Conservation (phyloP, 2,888 invertebrate genomes). For the Amiota mariae region DNA sequence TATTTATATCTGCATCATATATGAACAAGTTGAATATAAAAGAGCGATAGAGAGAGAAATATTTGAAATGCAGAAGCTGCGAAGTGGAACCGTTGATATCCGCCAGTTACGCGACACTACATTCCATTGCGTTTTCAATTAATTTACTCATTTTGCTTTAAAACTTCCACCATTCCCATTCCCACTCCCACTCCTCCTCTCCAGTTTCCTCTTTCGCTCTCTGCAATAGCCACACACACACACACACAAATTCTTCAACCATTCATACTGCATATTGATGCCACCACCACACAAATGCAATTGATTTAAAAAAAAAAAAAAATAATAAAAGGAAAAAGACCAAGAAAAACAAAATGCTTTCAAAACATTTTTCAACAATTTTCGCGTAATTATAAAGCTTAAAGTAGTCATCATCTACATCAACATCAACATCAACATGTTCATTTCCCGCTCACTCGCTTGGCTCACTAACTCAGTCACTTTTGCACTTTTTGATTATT, state of each 20-base stretch:
- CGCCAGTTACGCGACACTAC: conserved; percentile 70
- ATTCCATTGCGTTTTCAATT: conserved; percentile 54
- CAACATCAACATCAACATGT: not conserved
- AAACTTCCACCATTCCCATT: not conserved
- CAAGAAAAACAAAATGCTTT: not conserved
- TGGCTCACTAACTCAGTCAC: not conserved
- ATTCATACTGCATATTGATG: not conserved
- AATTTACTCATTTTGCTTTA: conserved; percentile 29
- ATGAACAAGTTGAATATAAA: too few relatives aligned
- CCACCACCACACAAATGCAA: not conserved
- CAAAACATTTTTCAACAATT: conserved; percentile 17
- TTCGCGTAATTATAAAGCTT: conserved; percentile 17
- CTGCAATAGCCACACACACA: not conserved
- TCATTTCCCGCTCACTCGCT: not conserved
- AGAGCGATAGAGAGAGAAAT: conserved; percentile 30
- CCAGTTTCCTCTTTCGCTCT: not conserved
- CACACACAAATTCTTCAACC: not conserved
- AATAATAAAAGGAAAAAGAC: too few relatives aligned
- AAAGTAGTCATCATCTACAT: not conserved
- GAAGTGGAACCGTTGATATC: conserved; percentile 73
- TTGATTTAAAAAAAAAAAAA: conserved; percentile 18
- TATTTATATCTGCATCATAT: too few relatives aligned
- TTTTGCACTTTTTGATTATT: conserved; percentile 1
- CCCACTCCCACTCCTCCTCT: too few relatives aligned
- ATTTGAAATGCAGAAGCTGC: conserved; percentile 68